phyloP scores from a whole-genome alignment of 2,113 vertebrate species.

The Fukomys damarensis region DNA sequence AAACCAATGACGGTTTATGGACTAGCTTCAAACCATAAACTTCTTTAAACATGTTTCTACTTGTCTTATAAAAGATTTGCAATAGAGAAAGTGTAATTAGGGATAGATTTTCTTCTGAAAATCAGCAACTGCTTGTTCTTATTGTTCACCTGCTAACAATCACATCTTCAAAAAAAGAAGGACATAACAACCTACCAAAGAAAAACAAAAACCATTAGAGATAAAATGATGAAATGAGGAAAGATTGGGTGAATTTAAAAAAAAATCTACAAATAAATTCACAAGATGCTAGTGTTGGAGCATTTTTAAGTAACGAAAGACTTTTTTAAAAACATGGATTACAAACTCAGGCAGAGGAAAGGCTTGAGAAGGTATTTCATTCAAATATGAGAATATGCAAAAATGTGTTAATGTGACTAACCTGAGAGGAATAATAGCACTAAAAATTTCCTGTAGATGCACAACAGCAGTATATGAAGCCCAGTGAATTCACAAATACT shows the following conservation, averaged over 20 bases:
- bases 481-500: constrained; percentile 71
- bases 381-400: background rate
- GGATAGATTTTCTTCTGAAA: background rate
- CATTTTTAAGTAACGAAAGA: constrained; percentile 19
- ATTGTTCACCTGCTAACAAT: background rate
- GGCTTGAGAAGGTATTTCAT: background rate
- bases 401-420: constrained; percentile 47
- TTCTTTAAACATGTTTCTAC: background rate
- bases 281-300: background rate
- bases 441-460: constrained; percentile 62
- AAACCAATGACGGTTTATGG: background rate
- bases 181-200: background rate
- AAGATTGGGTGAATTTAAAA: background rate
- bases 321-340: background rate
- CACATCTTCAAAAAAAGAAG: background rate
- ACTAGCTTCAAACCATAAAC: background rate
- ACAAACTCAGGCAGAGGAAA: background rate
- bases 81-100: background rate
- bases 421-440: constrained; percentile 54
- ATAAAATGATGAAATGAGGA: background rate
- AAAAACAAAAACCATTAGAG: background rate
- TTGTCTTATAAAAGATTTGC: background rate
- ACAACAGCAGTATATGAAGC: constrained; percentile 70
- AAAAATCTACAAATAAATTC: background rate
- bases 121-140: background rate